phyloP scores from a whole-genome alignment of 1,140 invertebrate species.

The Drosophila chauvacae region DNA sequence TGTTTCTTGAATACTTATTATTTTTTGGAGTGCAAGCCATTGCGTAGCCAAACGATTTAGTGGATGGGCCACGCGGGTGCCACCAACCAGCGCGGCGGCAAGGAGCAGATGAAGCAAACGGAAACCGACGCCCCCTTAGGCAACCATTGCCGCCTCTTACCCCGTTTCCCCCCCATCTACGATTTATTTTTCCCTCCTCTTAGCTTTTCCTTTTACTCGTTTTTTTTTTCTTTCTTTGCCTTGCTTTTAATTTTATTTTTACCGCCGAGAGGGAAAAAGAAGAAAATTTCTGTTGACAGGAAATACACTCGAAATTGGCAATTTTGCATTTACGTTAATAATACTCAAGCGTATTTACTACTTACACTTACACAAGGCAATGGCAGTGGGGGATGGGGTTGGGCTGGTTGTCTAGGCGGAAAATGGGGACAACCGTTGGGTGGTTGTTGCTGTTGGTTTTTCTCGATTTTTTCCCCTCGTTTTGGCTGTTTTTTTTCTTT shows the following conservation, averaged over 20 bases:
- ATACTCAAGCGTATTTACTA: constrained; percentile 84
- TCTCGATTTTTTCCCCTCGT: not conserved
- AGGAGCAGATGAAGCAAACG: constrained; percentile 9
- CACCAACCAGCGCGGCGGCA: constrained; percentile 35
- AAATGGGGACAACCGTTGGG: constrained; percentile 52
- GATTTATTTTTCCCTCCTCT: constrained; percentile 19
- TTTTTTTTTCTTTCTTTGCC: not conserved
- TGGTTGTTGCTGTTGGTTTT: not conserved
- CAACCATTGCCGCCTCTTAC: not conserved
- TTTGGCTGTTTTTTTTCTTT: not conserved
- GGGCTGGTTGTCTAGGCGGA: constrained; percentile 58
- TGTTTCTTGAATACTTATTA: not conserved
- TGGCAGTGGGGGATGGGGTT: not conserved
- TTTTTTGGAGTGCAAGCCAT: constrained; percentile 9
- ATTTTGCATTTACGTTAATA: constrained; percentile 85
- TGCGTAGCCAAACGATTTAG: constrained; percentile 61
- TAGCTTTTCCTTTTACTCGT: not conserved
- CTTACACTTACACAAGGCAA: constrained; percentile 54
- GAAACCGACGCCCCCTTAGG: constrained; percentile 32
- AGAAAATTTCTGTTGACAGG: constrained; percentile 84
- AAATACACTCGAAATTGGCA: constrained; percentile 85
- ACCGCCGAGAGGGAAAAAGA: constrained; percentile 30
- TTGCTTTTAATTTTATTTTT: constrained; percentile 54
- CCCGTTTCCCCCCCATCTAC: not conserved
- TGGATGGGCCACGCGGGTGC: constrained; percentile 63